Evolutionary conservation across 2,113 vertebrate genomes (phyloP).

Genomic region (Arenaria interpres): DNA sequence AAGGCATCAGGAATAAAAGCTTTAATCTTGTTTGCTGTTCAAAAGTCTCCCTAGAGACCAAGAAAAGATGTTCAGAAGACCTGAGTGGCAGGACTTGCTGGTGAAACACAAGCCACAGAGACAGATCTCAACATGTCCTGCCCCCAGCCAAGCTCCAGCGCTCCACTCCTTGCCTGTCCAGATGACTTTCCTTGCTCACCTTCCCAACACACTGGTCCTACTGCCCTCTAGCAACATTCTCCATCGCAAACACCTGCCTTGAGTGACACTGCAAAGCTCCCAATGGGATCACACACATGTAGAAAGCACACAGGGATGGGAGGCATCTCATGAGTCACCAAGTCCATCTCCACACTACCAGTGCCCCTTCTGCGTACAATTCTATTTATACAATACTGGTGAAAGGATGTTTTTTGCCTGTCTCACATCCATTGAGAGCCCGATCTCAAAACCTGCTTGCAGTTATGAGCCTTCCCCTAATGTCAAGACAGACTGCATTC

Average conservation of each 20-base stretch:
- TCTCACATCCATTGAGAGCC: not conserved
- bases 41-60: not conserved
- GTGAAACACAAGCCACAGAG: not conserved
- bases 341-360: not conserved
- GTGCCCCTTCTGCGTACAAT: not conserved
- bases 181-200: not conserved
- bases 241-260: not conserved
- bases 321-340: not conserved
- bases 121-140: not conserved
- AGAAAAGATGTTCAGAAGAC: not conserved
- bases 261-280: not conserved
- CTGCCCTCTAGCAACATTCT: not conserved
- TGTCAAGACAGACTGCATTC: not conserved
- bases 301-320: not conserved
- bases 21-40: not conserved
- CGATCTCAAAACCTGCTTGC: not conserved
- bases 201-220: not conserved
- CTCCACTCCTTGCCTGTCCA: not conserved
- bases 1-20: not conserved
- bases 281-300: not conserved
- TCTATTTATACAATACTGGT: not conserved
- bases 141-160: fast-evolving
- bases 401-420: not conserved
- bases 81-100: not conserved
- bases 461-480: not conserved